A percentile compares a stretch with the other conserved stretches of the same genome.
Evolutionary conservation across 2,888 invertebrate genomes (phyloP).

Genomic region (Pegoplata infirma): DNA sequence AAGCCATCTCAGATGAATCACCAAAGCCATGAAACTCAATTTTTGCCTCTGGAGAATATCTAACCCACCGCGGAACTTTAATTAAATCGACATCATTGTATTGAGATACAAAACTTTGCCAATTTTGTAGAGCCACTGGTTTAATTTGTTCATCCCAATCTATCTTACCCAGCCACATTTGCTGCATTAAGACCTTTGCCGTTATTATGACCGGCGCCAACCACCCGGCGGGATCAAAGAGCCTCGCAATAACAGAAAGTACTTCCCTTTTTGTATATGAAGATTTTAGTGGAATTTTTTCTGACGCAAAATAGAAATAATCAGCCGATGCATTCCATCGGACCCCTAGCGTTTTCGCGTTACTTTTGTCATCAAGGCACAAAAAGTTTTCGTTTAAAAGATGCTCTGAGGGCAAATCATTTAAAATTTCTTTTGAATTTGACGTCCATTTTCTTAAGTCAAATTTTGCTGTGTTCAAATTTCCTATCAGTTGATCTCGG

Average conservation of each 20-base stretch:
- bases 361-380: too few relatives aligned
- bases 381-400: too few relatives aligned
- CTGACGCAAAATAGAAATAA: not conserved
- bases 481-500: not conserved
- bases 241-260: too few relatives aligned
- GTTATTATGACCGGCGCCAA: too few relatives aligned
- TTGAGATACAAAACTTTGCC: not conserved
- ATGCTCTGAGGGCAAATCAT: not conserved
- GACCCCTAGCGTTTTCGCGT: too few relatives aligned
- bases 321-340: not conserved
- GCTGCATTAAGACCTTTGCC: too few relatives aligned
- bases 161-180: not conserved
- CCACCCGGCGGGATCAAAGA: too few relatives aligned
- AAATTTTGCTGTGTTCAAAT: not conserved
- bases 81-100: not conserved
- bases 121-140: too few relatives aligned
- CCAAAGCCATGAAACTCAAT: constrained; percentile 37
- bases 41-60: not conserved
- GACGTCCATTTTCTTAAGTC: too few relatives aligned
- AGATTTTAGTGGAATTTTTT: too few relatives aligned
- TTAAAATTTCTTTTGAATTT: not conserved
- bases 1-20: constrained; percentile 22
- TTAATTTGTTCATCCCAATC: not conserved
- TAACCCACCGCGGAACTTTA: not conserved
- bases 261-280: too few relatives aligned